Percentiles rank a stretch among this genome's conserved stretches.
phyloP scores from a whole-genome alignment of 2,888 invertebrate species.

The Drosophila peninsularis region DNA sequence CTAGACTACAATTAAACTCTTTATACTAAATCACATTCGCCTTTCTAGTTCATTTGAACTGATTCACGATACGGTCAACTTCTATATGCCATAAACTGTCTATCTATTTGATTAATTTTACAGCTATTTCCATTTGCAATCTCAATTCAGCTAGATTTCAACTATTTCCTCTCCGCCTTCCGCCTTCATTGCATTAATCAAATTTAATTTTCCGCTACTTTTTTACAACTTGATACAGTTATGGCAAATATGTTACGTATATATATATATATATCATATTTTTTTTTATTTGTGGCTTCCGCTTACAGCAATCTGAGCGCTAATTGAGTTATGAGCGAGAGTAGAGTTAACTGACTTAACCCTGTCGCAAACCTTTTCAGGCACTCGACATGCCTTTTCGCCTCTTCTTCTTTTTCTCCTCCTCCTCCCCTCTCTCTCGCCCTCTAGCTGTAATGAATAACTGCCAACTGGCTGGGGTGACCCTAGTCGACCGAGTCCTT shows the following conservation, averaged over 20 bases:
- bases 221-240: neutral
- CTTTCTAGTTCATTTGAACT: neutral
- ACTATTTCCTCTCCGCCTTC: neutral
- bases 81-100: neutral
- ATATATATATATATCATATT: neutral
- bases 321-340: conserved; percentile 32
- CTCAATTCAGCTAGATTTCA: neutral
- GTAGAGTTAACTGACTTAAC: conserved; percentile 10
- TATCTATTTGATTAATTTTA: neutral
- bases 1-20: neutral
- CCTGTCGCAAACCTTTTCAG: conserved; percentile 33
- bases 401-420: neutral
- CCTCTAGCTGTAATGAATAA: conserved; percentile 53
- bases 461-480: conserved; percentile 33
- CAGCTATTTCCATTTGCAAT: neutral
- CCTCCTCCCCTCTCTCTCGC: neutral
- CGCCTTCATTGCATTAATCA: conserved; percentile 13
- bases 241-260: neutral
- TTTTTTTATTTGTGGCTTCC: neutral
- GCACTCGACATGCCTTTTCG: conserved; percentile 32
- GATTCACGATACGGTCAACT: neutral
- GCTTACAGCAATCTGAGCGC: neutral
- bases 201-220: conserved; percentile 16
- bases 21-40: neutral
- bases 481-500: conserved; percentile 48